A percentile compares a stretch with the other conserved stretches of the same genome.
These are phyloP conservation scores for Doryteuthis pealeii DNA, from an alignment of 1,140 invertebrate species.

Conservation along the genomic window DNA sequence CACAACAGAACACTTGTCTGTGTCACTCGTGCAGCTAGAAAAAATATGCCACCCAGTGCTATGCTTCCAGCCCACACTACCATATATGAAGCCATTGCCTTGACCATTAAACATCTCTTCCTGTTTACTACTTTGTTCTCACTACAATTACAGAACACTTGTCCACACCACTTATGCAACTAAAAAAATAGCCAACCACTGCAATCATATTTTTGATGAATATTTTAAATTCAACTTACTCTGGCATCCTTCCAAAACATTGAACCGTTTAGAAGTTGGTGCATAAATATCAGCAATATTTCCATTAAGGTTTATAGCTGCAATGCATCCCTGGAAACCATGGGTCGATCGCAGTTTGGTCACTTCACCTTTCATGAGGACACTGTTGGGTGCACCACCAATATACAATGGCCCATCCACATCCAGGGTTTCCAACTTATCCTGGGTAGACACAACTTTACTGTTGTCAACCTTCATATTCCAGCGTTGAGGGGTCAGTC, in stretches of 20 bases:
- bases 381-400: constrained; percentile 8
- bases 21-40: too few relatives aligned
- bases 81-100: too few relatives aligned
- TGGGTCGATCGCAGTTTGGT: constrained; percentile 73
- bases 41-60: too few relatives aligned
- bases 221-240: too few relatives aligned
- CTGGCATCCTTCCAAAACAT: neutral
- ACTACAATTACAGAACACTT: too few relatives aligned
- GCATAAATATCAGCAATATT: constrained; percentile 59
- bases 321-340: constrained; percentile 92
- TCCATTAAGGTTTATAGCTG: constrained; percentile 88
- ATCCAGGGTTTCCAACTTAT: constrained; percentile 56
- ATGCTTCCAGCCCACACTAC: too few relatives aligned
- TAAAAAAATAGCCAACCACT: too few relatives aligned
- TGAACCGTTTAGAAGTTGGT: neutral
- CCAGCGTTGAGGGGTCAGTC: constrained; percentile 73
- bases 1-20: too few relatives aligned
- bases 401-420: constrained; percentile 39
- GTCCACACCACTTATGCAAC: too few relatives aligned
- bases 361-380: neutral
- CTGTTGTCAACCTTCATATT: constrained; percentile 26
- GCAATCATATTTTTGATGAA: too few relatives aligned
- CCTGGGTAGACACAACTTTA: constrained; percentile 37
- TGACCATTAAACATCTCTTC: too few relatives aligned
- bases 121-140: too few relatives aligned